These are phyloP conservation scores for Rhombomys opimus DNA, from an alignment of 2,113 vertebrate genomes.

Conservation along the genomic window DNA sequence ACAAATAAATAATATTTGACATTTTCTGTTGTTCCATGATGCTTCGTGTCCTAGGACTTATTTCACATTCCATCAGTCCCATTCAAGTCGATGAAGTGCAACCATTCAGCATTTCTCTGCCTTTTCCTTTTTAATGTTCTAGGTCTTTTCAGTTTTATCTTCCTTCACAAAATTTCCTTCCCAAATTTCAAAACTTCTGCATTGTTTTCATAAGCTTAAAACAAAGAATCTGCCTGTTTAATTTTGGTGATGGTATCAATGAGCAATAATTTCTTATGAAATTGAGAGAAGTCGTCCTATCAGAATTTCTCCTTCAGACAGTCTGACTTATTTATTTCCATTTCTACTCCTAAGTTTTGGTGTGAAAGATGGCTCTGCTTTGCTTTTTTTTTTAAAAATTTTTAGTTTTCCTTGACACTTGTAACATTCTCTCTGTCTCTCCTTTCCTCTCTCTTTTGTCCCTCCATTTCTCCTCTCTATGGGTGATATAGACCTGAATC, in stretches of 20 bases:
- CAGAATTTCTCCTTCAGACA: not conserved
- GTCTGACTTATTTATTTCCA: not conserved
- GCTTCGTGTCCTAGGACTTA: constrained; percentile 81
- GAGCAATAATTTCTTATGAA: constrained; percentile 39
- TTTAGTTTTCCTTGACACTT: not conserved
- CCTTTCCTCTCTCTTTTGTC: no score
- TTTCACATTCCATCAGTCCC: constrained; percentile 86
- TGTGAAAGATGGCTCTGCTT: not conserved
- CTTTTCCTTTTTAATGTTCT: constrained; percentile 79
- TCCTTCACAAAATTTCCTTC: constrained; percentile 61
- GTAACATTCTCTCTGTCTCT: not conserved
- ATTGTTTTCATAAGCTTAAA: constrained; percentile 75
- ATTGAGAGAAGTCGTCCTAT: constrained; percentile 39
- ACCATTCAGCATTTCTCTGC: constrained; percentile 80
- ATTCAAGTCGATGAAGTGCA: constrained; percentile 86
- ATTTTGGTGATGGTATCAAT: constrained; percentile 78
- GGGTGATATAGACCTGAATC: not conserved
- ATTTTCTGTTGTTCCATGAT: constrained; percentile 77
- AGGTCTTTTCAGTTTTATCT: constrained; percentile 77
- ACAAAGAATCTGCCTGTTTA: constrained; percentile 75
- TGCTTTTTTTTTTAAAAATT: not conserved
- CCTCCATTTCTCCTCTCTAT: not conserved
- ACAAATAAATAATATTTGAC: constrained; percentile 77
- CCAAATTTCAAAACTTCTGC: constrained; percentile 75
- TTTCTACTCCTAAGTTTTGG: not conserved